Evolutionary conservation across 2,888 invertebrate species (phyloP).

Genomic region (Sisyra nigra): DNA sequence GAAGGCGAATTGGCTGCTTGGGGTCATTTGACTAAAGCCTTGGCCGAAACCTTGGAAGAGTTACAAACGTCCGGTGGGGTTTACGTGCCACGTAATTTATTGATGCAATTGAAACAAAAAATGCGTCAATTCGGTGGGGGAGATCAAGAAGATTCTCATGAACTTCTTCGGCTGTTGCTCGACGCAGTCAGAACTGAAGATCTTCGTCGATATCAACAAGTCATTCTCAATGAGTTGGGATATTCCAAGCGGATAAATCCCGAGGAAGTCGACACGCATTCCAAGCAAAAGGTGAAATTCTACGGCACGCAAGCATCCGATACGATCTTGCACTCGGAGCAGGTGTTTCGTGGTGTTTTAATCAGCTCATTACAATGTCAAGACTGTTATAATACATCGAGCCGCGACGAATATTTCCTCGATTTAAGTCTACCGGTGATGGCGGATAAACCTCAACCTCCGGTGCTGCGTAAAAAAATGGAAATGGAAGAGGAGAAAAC

Average conservation of each 20-base stretch:
- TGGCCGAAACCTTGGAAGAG: constrained; percentile 53
- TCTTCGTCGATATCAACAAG: constrained; percentile 62
- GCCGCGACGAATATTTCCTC: constrained; percentile 80
- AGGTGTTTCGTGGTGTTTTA: constrained; percentile 84
- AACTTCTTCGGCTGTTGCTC: constrained; percentile 75
- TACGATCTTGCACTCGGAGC: constrained; percentile 65
- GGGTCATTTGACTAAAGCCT: constrained; percentile 46
- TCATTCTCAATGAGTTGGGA: constrained; percentile 66
- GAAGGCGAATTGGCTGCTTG: constrained; percentile 45
- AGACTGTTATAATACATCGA: constrained; percentile 74
- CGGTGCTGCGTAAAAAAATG: constrained; percentile 31
- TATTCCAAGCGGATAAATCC: constrained; percentile 46
- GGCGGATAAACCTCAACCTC: constrained; percentile 55
- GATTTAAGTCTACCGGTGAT: constrained; percentile 88
- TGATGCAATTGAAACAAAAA: constrained; percentile 45
- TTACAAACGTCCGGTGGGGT: constrained; percentile 49
- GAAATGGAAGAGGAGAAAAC: constrained; percentile 34
- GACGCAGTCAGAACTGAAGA: constrained; percentile 71
- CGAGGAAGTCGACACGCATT: constrained; percentile 57
- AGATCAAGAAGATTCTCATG: constrained; percentile 95
- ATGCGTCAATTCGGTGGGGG: constrained; percentile 81
- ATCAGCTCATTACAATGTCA: constrained; percentile 82
- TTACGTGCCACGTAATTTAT: constrained; percentile 44
- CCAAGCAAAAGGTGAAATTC: constrained; percentile 62
- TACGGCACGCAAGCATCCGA: constrained; percentile 70